Evolutionary conservation across 2,888 invertebrate species (phyloP).

Genomic region (Neoaliturus tenellus): DNA sequence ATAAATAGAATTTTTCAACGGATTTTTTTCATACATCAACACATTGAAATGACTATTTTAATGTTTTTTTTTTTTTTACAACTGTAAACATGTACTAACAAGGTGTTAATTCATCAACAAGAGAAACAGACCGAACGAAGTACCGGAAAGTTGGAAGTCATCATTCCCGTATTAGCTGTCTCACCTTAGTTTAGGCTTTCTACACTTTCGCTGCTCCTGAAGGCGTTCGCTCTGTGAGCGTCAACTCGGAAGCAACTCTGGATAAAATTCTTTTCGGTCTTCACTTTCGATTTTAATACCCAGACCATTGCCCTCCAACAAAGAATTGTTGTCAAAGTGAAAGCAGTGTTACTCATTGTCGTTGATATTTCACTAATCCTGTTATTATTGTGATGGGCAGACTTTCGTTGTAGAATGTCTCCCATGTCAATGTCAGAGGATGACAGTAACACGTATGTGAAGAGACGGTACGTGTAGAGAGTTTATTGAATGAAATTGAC

Average conservation of each 20-base stretch:
- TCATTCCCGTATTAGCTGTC: neutral
- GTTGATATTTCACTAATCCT: conserved; percentile 3
- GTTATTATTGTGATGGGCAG: conserved; percentile 5
- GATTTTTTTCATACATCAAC: too few relatives aligned
- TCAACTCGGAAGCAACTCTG: neutral
- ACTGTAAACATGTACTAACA: too few relatives aligned
- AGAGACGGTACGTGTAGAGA: too few relatives aligned
- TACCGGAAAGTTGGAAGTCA: neutral
- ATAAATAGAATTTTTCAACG: too few relatives aligned
- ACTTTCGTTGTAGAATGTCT: neutral
- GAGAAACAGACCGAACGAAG: neutral
- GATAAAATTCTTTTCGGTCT: neutral
- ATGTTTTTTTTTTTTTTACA: too few relatives aligned
- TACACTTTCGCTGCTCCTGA: conserved; percentile 14
- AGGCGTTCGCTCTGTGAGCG: neutral
- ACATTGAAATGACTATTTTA: too few relatives aligned
- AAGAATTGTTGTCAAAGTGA: neutral
- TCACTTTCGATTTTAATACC: conserved; percentile 12
- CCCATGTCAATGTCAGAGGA: neutral
- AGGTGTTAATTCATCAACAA: too few relatives aligned
- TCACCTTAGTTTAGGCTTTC: conserved; percentile 32
- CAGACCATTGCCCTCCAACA: neutral
- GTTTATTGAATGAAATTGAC: too few relatives aligned
- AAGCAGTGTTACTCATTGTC: neutral
- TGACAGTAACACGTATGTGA: too few relatives aligned